Percentiles rank a stretch among this genome's conserved stretches.
Evolutionary conservation across 2,888 invertebrate genomes (phyloP).

Genomic region (Eilema griseolum): DNA sequence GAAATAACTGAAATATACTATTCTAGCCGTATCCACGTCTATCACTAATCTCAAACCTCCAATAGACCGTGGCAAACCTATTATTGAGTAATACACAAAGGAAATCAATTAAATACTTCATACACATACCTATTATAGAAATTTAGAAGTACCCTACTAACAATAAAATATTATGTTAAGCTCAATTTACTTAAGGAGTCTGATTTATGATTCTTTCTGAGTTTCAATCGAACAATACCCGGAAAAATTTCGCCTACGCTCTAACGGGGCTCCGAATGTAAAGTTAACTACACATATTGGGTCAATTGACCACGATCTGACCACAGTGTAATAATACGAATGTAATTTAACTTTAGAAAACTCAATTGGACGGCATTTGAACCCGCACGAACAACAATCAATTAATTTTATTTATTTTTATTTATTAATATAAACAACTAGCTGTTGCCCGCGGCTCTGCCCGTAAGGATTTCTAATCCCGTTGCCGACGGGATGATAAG

Average conservation of each 20-base stretch:
- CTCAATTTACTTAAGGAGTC: constrained; percentile 30
- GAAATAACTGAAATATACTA: too few relatives aligned
- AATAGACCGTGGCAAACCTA: background rate
- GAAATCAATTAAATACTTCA: constrained; percentile 14
- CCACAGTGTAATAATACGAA: background rate
- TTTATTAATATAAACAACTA: too few relatives aligned
- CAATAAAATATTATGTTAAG: constrained; percentile 21
- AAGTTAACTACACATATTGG: background rate
- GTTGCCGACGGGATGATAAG: too few relatives aligned
- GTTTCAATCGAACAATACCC: constrained; percentile 50
- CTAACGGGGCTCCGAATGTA: constrained; percentile 47
- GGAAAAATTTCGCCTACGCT: constrained; percentile 59
- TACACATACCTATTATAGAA: background rate
- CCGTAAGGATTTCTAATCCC: too few relatives aligned
- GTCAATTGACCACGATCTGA: background rate
- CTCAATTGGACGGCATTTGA: too few relatives aligned
- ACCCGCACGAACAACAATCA: too few relatives aligned
- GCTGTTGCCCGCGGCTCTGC: too few relatives aligned
- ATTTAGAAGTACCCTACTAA: background rate
- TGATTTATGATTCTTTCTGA: constrained; percentile 44
- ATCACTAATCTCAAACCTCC: background rate
- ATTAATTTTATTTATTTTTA: too few relatives aligned
- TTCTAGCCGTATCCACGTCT: too few relatives aligned
- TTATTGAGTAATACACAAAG: background rate
- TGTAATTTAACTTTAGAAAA: too few relatives aligned